Base-by-base conservation (phyloP, 2,113 vertebrate species). In the Rhea pennata region DNA sequence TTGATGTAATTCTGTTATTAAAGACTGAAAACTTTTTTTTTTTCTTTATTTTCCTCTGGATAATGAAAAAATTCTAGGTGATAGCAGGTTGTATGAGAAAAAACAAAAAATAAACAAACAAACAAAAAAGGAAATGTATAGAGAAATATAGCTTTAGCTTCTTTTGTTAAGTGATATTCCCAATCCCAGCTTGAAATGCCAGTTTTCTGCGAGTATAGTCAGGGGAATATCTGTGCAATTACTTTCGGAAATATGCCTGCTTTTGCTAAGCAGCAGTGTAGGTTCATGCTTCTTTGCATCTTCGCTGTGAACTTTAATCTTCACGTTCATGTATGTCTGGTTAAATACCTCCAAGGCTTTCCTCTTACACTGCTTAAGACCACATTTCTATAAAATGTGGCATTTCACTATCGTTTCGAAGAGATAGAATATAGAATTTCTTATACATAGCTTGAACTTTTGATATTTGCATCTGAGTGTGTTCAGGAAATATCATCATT, bases 401-500 rank as follows among this genome's bases (percentile, higher is more conserved):
- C 84, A 95, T 97, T 95, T 96, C 42, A 66, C 50, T 90, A 48
- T 72, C 83, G 50, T 83, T 96, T 94, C 81, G 76, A 84, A 93
- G 71, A 89, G 23, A 72, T 59, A 82, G 78, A 96, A 84, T 90
- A 75, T 36, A 86, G 62, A 70, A 48, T 88, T 54, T 93, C 51
- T 90, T 46, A 73, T 59, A 80, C 64, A 23, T n/a, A 27, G 27
- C 40, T 78, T 96, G 95, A 90, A 95, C 92, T 56, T 90, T 92
- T 97, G 92, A 88, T 91, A 97, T 97, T 96, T 96, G 46, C 58
- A 91, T 92, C 84, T 81, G 69, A 51, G 51, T 74, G 11, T 65
- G 44, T 87, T 95, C 76, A 90, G 33, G 75, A 62, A 94, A 71
- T 48, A 82, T 96, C 53, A 3, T 46, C 46, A 64, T 12, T 62